Evolutionary conservation across 64 coral and sea anemone species (phyloP), one percentile per base, ranked within the genome.

Genomic region (Montipora cactus): DNA sequence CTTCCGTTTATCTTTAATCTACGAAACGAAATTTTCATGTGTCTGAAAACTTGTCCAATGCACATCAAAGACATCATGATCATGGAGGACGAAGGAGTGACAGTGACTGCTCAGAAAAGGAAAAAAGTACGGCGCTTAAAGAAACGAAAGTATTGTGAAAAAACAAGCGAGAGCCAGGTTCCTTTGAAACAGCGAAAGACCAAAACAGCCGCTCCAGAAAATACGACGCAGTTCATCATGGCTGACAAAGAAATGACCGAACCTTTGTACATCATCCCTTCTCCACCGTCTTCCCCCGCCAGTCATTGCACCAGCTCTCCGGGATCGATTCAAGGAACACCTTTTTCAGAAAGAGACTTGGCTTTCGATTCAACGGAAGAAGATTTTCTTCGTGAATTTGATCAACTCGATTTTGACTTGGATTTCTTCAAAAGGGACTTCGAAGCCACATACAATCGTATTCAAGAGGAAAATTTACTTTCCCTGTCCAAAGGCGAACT

Each of bases 191-290:
- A 90, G 59, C 74, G 81, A 25, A 88, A 87, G 84, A 94, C 80
- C 77, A 85, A 94, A 46, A 96, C 79, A 13, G 76, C 89, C 15
- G 98, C 98, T 21, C 98, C 98, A 8, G 89, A 96, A 86, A 99
- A 99, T 44, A 99, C 98, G 8, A 99, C 98, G 18, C 98, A 99
- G 72, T 99, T 99, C 74, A 81, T 99, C 22, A 99, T 99, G 77
- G 98, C 94, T 79, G 98, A 99, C 53, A 93, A 92, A 81, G 90
- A 94, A 61, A 50, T 96, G 58, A 67, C 79, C 2, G 80, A 96
- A 80, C 98, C 95, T 44, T 87, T 94, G 46, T 75, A 92, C 71
- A 80, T 95, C 5, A 90, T 84, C 59, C 79, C 88, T 64, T 88
- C 92, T n/a, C 57, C 84, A 23, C 70, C 92, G 15, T 23, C 28